Conservation (phyloP, 1,140 invertebrate genomes). For the Popillia japonica region DNA sequence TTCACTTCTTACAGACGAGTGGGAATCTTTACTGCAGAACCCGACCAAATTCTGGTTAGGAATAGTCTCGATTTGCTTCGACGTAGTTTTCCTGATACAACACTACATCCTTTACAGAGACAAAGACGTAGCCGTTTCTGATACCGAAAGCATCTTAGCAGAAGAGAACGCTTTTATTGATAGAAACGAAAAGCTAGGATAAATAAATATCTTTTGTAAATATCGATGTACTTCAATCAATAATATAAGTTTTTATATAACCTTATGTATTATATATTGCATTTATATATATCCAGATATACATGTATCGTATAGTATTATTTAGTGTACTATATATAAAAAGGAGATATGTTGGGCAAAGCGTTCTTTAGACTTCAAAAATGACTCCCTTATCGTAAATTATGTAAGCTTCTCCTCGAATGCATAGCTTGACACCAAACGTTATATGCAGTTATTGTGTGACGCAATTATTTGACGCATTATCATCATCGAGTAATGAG, state of each 20-base stretch:
- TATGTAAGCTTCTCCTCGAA: too few species aligned
- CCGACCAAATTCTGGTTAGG: constrained; percentile 36
- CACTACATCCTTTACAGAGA: constrained; percentile 36
- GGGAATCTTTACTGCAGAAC: constrained; percentile 28
- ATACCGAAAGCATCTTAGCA: neutral
- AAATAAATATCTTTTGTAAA: neutral
- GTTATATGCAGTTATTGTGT: too few species aligned
- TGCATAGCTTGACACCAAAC: too few species aligned
- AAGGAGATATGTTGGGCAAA: too few species aligned
- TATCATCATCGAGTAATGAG: too few species aligned
- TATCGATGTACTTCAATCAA: neutral
- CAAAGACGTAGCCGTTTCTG: neutral
- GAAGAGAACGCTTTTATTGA: constrained; percentile 21
- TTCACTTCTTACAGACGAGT: constrained; percentile 22
- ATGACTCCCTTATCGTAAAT: too few species aligned
- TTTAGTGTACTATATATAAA: too few species aligned
- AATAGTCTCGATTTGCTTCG: constrained; percentile 27
- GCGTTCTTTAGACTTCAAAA: too few species aligned
- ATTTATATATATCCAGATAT: too few species aligned
- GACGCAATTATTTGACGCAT: too few species aligned
- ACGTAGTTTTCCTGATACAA: constrained; percentile 36
- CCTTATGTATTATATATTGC: too few species aligned
- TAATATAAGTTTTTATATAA: neutral
- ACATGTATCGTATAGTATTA: too few species aligned
- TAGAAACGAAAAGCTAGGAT: neutral